phyloP scores from a whole-genome alignment of 2,888 invertebrate genomes.

The Eucera pruinosa region DNA sequence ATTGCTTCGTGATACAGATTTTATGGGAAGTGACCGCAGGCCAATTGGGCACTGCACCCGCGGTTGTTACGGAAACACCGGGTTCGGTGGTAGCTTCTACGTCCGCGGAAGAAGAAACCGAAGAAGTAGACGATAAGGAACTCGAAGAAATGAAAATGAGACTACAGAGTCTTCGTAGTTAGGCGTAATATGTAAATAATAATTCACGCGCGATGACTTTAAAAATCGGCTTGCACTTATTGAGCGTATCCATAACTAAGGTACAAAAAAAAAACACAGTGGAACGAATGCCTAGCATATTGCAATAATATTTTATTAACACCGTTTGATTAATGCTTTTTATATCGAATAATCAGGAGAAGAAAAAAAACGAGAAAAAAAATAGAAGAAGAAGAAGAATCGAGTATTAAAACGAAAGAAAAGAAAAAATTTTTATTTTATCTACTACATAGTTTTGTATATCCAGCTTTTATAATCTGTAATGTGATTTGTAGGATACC shows the following conservation, averaged over 20 bases:
- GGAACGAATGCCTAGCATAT: conserved; percentile 27
- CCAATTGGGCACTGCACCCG: conserved; percentile 95
- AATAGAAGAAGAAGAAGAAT: conserved; percentile 4
- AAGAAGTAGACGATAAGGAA: conserved; percentile 89
- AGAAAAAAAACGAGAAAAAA: conserved; percentile 23
- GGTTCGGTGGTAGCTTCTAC: conserved; percentile 86
- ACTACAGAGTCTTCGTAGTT: conserved; percentile 94
- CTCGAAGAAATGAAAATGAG: conserved; percentile 96
- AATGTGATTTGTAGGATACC: conserved; percentile 10
- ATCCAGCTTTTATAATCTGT: conserved; percentile 47
- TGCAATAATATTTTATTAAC: conserved; percentile 24
- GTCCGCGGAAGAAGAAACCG: conserved; percentile 87
- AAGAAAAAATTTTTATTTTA: conserved; percentile 28
- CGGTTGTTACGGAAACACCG: conserved; percentile 89
- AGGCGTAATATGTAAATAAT: conserved; percentile 80
- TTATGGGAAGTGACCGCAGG: conserved; percentile 96
- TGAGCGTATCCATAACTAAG: conserved; percentile 14
- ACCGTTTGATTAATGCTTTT: conserved; percentile 30
- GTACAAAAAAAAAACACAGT: conserved; percentile 38
- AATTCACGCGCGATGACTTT: conserved; percentile 28
- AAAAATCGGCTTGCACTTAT: conserved; percentile 29
- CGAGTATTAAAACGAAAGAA: conserved; percentile 29
- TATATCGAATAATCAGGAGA: conserved; percentile 24
- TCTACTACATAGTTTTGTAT: conserved; percentile 38
- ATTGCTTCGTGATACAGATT: conserved; percentile 85